Evolutionary conservation across 2,888 invertebrate species (phyloP), one percentile per base, ranked within the genome.

Genomic region (Cheilosia grossa): DNA sequence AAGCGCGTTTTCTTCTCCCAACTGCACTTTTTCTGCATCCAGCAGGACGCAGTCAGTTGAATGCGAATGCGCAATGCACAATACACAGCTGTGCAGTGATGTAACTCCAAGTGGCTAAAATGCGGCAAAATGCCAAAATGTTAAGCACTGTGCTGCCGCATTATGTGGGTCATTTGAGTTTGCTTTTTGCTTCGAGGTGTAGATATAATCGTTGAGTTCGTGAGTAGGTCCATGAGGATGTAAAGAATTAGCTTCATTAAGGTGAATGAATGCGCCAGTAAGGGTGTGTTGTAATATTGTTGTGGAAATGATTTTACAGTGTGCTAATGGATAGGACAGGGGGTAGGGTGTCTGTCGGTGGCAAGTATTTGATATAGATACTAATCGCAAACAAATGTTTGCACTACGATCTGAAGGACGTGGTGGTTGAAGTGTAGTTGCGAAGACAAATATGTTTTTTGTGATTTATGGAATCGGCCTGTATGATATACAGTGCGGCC

Each of bases 81-180:
- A 19, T 9, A 33, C 10, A 24, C 19, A 24, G 47, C 33, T 24
- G 44, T 21, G 40, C 37, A 30, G 54, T 67, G 59, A 82, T 53
- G 82, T 15, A 82, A 77, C 58, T 70, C n/a, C 42, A 13, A 54
- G 27, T 54, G 53, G 21, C 53, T 33, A 59, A 24, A 51, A 70
- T 64, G 49, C 33, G 70, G 70, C 77, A 64, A 30, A 66, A 72
- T 82, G 77, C 82, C 77, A 82, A 77, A 82, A 54, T 44, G 69
- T 64, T 56, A 49, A 73, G 66, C 33, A 19, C 33, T 58, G 15
- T 19, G 17, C 37, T 33, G 44, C 44, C 44, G 30, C 6, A n/a
- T n/a, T 44, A 66, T 72, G 64, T 72, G 44, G 72, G 73, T 73
- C 73, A 79, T 33, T 37, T 19, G 73, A 44, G 47, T 73, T 66